Conservation (phyloP, 2,888 invertebrate species). For the Ferdinandea cuprea region DNA sequence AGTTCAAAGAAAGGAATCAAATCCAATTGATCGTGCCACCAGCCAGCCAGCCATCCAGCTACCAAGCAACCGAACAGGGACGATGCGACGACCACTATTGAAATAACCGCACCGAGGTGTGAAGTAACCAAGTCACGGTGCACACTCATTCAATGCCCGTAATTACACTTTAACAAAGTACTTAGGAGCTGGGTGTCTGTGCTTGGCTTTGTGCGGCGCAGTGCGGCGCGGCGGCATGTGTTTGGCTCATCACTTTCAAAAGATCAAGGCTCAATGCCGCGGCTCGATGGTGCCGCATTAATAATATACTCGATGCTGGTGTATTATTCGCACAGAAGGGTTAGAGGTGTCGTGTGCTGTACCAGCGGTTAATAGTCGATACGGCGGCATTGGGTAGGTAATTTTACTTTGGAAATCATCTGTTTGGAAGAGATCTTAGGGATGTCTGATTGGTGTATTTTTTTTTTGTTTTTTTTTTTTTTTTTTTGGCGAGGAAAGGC, state of each 20-base stretch:
- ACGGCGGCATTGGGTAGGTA: too few relatives aligned
- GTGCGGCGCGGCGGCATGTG: slow-evolving; percentile 38
- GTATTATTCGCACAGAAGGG: neutral
- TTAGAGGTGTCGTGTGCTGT: slow-evolving; percentile 5
- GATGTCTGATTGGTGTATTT: too few relatives aligned
- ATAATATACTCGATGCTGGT: slow-evolving; percentile 22
- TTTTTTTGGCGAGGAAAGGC: too few relatives aligned
- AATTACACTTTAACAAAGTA: slow-evolving; percentile 68
- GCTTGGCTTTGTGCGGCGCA: slow-evolving; percentile 14
- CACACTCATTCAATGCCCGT: slow-evolving; percentile 63
- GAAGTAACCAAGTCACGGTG: slow-evolving; percentile 70
- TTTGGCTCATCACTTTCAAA: slow-evolving; percentile 57
- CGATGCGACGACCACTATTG: slow-evolving; percentile 30
- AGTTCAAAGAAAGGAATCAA: slow-evolving; percentile 31
- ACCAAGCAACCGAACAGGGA: slow-evolving; percentile 29
- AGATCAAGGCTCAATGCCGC: slow-evolving; percentile 52
- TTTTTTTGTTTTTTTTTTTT: too few relatives aligned
- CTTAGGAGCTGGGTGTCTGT: slow-evolving; percentile 38
- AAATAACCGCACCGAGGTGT: slow-evolving; percentile 47
- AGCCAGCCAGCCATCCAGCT: neutral
- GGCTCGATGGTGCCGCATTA: slow-evolving; percentile 48
- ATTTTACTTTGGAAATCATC: too few relatives aligned
- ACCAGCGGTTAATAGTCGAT: neutral
- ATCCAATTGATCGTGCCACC: slow-evolving; percentile 49
- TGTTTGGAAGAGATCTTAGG: too few relatives aligned